Conservation (phyloP, 2,113 vertebrate species). For the Orientallactaga bullata region DNA sequence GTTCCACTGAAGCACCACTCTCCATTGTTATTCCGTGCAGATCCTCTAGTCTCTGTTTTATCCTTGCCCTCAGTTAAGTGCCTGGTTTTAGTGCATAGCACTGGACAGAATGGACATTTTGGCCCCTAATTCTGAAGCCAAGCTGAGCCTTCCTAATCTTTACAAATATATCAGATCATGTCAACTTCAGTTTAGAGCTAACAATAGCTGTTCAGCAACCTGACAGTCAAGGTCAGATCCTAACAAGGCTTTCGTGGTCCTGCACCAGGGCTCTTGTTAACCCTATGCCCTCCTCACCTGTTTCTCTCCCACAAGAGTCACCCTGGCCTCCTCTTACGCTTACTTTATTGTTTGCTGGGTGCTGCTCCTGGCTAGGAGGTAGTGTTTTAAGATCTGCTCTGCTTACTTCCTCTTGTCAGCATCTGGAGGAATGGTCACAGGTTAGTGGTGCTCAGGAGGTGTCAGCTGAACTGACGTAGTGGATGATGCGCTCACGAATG, state of each 20-base stretch:
- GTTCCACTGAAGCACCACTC: not conserved
- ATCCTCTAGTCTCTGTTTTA: not conserved
- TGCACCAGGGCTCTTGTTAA: fast-evolving
- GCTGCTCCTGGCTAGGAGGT: too few species aligned
- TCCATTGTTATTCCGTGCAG: not conserved
- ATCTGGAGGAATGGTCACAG: not conserved
- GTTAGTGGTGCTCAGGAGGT: not conserved
- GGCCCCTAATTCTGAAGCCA: not conserved
- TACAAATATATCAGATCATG: not conserved
- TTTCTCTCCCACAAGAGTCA: not conserved
- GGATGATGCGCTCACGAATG: not conserved
- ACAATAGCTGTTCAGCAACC: not conserved
- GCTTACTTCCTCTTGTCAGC: not conserved
- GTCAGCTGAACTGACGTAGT: not conserved
- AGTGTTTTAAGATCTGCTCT: not conserved
- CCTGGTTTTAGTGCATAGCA: not conserved
- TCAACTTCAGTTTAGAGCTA: not conserved
- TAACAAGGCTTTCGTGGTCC: not conserved
- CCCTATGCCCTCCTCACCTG: not conserved
- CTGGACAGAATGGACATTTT: not conserved
- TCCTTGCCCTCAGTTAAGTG: not conserved
- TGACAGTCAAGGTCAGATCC: not conserved
- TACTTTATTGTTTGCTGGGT: not conserved
- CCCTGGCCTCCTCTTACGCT: not conserved
- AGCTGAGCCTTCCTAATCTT: conserved; percentile 13